A percentile compares a stretch with the other conserved stretches of the same genome.
These are phyloP conservation scores for Setophaga kirtlandii DNA, from an alignment of 2,113 vertebrate genomes.

Conservation along the genomic window DNA sequence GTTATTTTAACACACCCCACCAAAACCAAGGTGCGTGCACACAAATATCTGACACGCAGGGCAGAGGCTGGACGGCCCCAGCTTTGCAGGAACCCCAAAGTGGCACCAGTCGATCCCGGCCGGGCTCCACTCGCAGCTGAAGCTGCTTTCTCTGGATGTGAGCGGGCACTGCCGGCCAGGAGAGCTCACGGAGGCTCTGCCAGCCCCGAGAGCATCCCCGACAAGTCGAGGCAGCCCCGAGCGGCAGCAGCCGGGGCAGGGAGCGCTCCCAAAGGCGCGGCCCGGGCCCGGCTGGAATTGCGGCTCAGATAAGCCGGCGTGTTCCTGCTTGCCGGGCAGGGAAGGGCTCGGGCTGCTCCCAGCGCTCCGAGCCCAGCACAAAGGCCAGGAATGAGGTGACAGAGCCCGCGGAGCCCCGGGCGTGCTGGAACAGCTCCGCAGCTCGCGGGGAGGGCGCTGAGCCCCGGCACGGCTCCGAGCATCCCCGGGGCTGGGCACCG, in stretches of 20 bases:
- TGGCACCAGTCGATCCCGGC: fast-evolving
- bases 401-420: slow-evolving; percentile 11
- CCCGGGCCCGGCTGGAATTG: slow-evolving; percentile 32
- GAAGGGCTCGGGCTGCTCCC: slow-evolving; percentile 70
- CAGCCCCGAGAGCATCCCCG: neutral
- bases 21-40: fast-evolving
- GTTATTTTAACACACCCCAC: neutral
- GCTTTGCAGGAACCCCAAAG: fast-evolving
- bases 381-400: slow-evolving; percentile 36
- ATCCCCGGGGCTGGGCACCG: neutral
- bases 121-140: fast-evolving
- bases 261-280: slow-evolving; percentile 64
- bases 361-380: slow-evolving; percentile 33
- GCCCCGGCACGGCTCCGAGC: neutral
- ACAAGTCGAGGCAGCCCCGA: slow-evolving; percentile 63
- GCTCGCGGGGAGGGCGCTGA: neutral
- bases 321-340: slow-evolving; percentile 66
- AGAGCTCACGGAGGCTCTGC: neutral
- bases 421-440: slow-evolving; percentile 50
- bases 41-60: fast-evolving
- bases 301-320: slow-evolving; percentile 57
- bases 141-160: fast-evolving
- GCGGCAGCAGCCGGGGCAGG: slow-evolving; percentile 24
- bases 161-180: fast-evolving
- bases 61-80: fast-evolving